Evolutionary conservation across 2,797 vertebrate genomes (phyloP), one percentile per base, ranked within the genome.

Genomic region (Leptatherina wallacei): DNA sequence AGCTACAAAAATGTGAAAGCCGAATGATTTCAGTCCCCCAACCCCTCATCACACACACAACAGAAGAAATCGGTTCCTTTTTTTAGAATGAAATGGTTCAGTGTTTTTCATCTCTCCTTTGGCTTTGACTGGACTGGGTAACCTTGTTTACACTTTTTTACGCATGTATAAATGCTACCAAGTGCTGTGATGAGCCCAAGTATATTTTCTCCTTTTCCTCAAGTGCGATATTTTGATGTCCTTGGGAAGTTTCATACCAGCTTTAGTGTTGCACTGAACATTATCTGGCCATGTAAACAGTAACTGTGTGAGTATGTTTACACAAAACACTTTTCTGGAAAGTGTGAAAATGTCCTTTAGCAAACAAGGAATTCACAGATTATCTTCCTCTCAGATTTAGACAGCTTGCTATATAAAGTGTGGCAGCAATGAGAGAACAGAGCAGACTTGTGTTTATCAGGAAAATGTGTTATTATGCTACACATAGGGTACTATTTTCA

Each of bases 61-160:
- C 64, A 55, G n/a, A 60, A 61, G 22, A 40, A 61, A 78, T 40
- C 22, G 33, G 35, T 29, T 63, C 32, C 16, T 27, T 42, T 61
- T 61, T 69, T 61, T 47, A 0, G 7, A 71, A 35, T 61, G 9
- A 69, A 59, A 61, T 8, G 0, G 10, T 64, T 40, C 47, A 30
- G 1, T 36, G 22, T 66, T 69, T 77, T 56, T n/a, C 24, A 0
- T 49, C 75, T 71, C 20, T 82, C 30, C 12, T 58, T 69, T 55
- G 42, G 59, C 32, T 84, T 59, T 65, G 57, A 77, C 40, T 61
- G 47, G 16, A 73, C 40, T 61, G 47, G 68, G 22, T 72, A 74
- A 78, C 67, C 80, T 82, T 83, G 65, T 77, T 77, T 82, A 69
- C 36, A 63, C 11, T 32, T 11, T 40, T 82, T 76, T 72, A 65